phyloP scores from a whole-genome alignment of 1,140 invertebrate species.

The Heliothis subflexa region DNA sequence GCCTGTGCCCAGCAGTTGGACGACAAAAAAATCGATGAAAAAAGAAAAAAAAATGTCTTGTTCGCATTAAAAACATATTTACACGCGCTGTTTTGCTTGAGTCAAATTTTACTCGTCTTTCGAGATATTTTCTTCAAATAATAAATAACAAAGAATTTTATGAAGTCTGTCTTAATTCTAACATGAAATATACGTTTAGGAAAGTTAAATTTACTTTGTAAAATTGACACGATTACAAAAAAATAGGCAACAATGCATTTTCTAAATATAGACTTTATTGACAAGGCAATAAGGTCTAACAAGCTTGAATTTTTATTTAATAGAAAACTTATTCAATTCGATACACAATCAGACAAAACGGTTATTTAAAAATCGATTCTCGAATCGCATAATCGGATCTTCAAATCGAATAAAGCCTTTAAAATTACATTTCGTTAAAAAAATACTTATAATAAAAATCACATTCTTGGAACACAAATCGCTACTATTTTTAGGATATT shows the following conservation, averaged over 20 bases:
- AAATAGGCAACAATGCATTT: too few relatives aligned
- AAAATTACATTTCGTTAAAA: neutral
- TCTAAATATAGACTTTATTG: too few relatives aligned
- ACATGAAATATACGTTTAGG: conserved; percentile 27
- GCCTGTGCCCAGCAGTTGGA: too few relatives aligned
- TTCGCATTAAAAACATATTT: neutral
- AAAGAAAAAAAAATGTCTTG: neutral
- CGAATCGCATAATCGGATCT: too few relatives aligned
- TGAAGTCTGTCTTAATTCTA: conserved; percentile 37
- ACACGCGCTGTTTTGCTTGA: neutral
- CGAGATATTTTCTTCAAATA: neutral
- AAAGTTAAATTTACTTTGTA: neutral
- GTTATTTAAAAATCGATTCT: too few relatives aligned
- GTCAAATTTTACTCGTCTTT: neutral
- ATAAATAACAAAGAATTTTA: conserved; percentile 4
- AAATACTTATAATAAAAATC: conserved; percentile 30
- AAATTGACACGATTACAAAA: too few relatives aligned
- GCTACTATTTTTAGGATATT: neutral
- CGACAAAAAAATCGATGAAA: too few relatives aligned
- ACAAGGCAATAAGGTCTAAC: too few relatives aligned
- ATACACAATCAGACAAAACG: too few relatives aligned
- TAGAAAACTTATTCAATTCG: too few relatives aligned
- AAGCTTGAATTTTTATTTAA: too few relatives aligned
- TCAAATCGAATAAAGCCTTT: neutral
- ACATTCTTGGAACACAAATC: conserved; percentile 28